phyloP scores from a whole-genome alignment of 2,888 invertebrate species.

The Sphaerolaimus hirsutus region DNA sequence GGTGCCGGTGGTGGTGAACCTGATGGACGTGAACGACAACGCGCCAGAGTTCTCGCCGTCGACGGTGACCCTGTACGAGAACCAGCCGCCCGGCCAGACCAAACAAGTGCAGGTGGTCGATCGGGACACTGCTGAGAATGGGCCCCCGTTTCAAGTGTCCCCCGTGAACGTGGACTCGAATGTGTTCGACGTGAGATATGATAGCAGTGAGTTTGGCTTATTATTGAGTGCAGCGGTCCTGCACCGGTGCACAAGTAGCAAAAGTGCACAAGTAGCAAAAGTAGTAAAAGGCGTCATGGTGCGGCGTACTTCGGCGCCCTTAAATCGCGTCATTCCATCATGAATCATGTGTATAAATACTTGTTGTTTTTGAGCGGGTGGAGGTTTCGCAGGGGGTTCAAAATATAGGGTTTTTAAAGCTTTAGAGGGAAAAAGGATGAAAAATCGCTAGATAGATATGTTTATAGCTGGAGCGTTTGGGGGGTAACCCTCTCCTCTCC shows the following conservation, averaged over 20 bases:
- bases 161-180: conserved; percentile 26
- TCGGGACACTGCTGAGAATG: conserved; percentile 47
- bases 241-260: background rate
- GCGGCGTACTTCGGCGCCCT: too few species aligned
- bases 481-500: too few species aligned
- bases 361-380: too few species aligned
- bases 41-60: conserved; percentile 51
- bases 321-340: too few species aligned
- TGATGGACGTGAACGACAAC: conserved; percentile 73
- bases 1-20: conserved; percentile 47
- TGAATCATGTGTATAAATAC: too few species aligned
- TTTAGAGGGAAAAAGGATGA: too few species aligned
- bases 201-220: background rate
- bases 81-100: conserved; percentile 66
- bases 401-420: too few species aligned
- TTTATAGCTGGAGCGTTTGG: too few species aligned
- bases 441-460: too few species aligned
- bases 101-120: conserved; percentile 17
- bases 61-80: conserved; percentile 52
- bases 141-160: conserved; percentile 81
- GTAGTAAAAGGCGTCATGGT: conserved; percentile 81
- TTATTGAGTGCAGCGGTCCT: background rate
- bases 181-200: background rate
- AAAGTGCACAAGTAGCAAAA: background rate
- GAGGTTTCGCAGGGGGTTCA: too few species aligned